These are phyloP conservation scores for Chromobotia macracanthus DNA, from an alignment of 2,797 vertebrate species.

Conservation along the genomic window DNA sequence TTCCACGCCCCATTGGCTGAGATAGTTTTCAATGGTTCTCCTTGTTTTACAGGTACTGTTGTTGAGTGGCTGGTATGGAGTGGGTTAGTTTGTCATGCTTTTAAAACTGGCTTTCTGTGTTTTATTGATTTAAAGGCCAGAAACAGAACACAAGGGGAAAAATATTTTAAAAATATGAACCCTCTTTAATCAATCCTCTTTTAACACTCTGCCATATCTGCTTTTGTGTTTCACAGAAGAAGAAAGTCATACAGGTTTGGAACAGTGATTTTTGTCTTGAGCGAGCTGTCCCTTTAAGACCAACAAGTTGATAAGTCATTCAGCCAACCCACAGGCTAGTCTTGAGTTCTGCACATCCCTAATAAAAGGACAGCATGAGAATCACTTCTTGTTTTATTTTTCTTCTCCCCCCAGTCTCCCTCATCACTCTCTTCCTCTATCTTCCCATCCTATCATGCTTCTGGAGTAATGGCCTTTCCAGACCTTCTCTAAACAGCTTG, in stretches of 20 bases:
- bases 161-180: no score
- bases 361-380: conserved; percentile 61
- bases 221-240: no score
- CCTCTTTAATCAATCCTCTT: no score
- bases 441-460: conserved; percentile 69
- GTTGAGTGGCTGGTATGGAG: conserved; percentile 31
- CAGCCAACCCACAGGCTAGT: no score
- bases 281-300: no score
- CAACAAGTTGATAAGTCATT: no score
- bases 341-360: no score
- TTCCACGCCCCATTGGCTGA: conserved; percentile 10
- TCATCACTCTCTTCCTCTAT: conserved; percentile 58
- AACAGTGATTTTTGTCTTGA: no score
- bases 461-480: conserved; percentile 79
- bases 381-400: conserved; percentile 44
- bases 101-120: conserved; percentile 23
- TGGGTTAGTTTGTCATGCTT: conserved; percentile 52
- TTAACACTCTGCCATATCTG: no score
- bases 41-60: conserved; percentile 12
- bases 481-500: conserved; percentile 71
- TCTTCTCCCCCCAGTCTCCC: conserved; percentile 29
- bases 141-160: no score
- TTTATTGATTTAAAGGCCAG: not conserved
- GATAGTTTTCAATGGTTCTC: not conserved
- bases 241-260: no score